A percentile compares a stretch with the other conserved stretches of the same genome.
Evolutionary conservation across 1,140 invertebrate genomes (phyloP).

Genomic region (Argopecten irradians): DNA sequence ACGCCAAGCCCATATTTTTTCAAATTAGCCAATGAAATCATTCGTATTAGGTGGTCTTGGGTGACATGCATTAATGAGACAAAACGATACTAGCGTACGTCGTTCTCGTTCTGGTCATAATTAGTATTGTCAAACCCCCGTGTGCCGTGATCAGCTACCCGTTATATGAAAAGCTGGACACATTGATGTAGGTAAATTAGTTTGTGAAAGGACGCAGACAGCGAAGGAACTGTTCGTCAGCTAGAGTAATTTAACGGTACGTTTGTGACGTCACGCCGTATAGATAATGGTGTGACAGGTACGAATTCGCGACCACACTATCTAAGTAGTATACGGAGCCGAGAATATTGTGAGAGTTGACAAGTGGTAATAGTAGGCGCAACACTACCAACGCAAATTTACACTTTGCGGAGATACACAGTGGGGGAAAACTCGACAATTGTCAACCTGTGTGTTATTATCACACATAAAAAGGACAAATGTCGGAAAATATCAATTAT

Average conservation of each 20-base stretch:
- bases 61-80: background rate
- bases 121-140: slow-evolving; percentile 1
- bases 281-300: background rate
- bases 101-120: background rate
- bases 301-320: background rate
- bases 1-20: background rate
- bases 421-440: background rate
- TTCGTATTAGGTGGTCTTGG: background rate
- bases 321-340: background rate
- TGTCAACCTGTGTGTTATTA: background rate
- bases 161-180: background rate
- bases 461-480: background rate
- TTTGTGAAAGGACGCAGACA: background rate
- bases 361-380: background rate
- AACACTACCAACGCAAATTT: background rate
- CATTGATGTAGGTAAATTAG: slow-evolving; percentile 2
- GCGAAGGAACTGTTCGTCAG: background rate
- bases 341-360: background rate
- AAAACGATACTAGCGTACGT: background rate
- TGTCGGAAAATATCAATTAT: background rate
- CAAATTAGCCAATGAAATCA: background rate
- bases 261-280: background rate
- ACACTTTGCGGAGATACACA: background rate
- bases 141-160: background rate
- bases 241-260: background rate